Conservation (phyloP, 1,140 invertebrate genomes). For the Thaumetopoea pityocampa region DNA sequence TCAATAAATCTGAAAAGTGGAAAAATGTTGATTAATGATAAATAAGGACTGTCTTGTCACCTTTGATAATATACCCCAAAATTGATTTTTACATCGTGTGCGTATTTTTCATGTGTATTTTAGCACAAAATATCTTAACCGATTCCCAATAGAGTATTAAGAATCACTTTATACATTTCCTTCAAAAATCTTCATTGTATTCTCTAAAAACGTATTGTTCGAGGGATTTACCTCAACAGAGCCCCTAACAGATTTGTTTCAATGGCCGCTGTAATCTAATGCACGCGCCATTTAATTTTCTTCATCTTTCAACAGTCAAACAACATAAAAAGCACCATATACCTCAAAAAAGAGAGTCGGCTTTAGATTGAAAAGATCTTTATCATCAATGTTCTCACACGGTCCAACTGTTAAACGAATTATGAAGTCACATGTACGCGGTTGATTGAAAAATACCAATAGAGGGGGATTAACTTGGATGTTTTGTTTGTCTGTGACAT, state of each 20-base stretch:
- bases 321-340: slow-evolving; percentile 17
- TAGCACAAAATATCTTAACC: no score
- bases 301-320: slow-evolving; percentile 7
- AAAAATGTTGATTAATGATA: no score
- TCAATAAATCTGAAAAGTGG: no score
- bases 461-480: slow-evolving; percentile 41
- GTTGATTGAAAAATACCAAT: slow-evolving; percentile 64
- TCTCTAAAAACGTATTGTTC: slow-evolving; percentile 28
- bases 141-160: no score
- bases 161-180: slow-evolving; percentile 4
- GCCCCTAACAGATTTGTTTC: slow-evolving; percentile 54
- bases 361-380: slow-evolving; percentile 31
- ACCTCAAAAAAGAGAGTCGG: slow-evolving; percentile 1
- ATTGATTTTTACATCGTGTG: no score
- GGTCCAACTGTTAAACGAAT: slow-evolving; percentile 46
- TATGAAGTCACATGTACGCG: slow-evolving; percentile 52
- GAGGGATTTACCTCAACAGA: slow-evolving; percentile 33
- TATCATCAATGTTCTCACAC: slow-evolving; percentile 41
- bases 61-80: no score
- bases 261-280: slow-evolving; percentile 42
- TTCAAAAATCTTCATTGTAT: slow-evolving; percentile 21
- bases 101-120: no score
- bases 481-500: slow-evolving; percentile 44
- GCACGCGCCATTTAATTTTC: slow-evolving; percentile 54
- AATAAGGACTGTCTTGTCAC: no score